These are phyloP conservation scores for Psephotus haematonotus DNA, from an alignment of 2,113 vertebrate genomes.

Conservation along the genomic window DNA sequence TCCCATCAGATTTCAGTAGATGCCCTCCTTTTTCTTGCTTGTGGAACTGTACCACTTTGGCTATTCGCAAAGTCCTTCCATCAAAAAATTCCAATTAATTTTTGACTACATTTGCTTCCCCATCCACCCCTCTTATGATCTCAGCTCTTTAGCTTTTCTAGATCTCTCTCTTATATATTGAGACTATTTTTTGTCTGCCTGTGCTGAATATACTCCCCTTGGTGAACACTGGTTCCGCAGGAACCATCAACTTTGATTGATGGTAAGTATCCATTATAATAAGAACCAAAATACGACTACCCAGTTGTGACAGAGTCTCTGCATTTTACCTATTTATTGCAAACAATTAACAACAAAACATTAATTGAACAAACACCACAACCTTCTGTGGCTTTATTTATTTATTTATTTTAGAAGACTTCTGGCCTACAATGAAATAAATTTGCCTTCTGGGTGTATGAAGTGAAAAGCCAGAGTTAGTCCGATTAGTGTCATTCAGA, in stretches of 20 bases:
- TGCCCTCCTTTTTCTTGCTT: background rate
- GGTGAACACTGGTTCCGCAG: background rate
- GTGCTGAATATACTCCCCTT: background rate
- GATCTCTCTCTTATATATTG: background rate
- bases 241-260: background rate
- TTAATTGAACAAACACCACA: background rate
- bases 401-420: background rate
- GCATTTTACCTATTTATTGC: background rate
- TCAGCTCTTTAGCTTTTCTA: background rate
- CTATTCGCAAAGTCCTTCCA: background rate
- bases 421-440: background rate
- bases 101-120: background rate
- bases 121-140: background rate
- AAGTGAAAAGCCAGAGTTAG: background rate
- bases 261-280: background rate
- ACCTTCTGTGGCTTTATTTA: background rate
- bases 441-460: background rate
- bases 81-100: background rate
- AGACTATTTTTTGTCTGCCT: background rate
- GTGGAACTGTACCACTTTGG: background rate
- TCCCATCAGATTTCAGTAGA: background rate
- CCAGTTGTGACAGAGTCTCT: background rate
- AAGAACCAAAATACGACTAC: background rate
- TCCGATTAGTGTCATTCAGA: background rate
- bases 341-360: background rate